phyloP scores from a whole-genome alignment of 2,113 vertebrate genomes.

The Onychostoma macrolepis region DNA sequence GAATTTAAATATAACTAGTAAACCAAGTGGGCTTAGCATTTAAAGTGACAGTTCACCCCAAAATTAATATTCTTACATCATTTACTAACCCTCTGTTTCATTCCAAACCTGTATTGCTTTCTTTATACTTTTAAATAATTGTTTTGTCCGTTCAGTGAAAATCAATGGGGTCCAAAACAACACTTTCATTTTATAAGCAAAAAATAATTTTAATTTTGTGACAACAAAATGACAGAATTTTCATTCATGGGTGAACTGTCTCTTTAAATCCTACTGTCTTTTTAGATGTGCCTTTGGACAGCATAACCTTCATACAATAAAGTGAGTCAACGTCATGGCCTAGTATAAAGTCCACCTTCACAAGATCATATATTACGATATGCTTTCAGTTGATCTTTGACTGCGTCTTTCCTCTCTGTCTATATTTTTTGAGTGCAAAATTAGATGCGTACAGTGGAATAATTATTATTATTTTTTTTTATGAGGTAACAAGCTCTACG shows the following conservation, averaged over 20 bases:
- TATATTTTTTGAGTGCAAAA: neutral
- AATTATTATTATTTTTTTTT: neutral
- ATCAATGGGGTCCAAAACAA: neutral
- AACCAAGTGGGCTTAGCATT: neutral
- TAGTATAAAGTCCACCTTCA: slow-evolving; percentile 23
- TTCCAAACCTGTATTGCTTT: neutral
- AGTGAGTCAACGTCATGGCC: slow-evolving; percentile 21
- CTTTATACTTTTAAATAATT: neutral
- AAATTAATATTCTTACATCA: neutral
- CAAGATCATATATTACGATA: slow-evolving; percentile 30
- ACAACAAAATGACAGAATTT: neutral
- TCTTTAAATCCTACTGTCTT: neutral
- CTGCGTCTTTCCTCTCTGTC: neutral
- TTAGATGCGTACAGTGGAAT: neutral
- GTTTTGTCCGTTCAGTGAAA: neutral
- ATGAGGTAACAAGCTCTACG: neutral
- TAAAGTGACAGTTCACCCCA: neutral
- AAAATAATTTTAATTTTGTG: neutral
- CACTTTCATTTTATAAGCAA: neutral
- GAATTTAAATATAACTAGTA: neutral
- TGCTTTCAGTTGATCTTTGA: neutral
- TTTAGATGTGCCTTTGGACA: slow-evolving; percentile 20
- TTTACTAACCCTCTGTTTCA: neutral
- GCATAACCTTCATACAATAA: neutral
- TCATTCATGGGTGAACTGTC: neutral